Percentiles rank a stretch among this genome's conserved stretches.
These are phyloP conservation scores for Apodemia hepburni DNA, from an alignment of 2,888 invertebrate genomes.

Conservation along the genomic window DNA sequence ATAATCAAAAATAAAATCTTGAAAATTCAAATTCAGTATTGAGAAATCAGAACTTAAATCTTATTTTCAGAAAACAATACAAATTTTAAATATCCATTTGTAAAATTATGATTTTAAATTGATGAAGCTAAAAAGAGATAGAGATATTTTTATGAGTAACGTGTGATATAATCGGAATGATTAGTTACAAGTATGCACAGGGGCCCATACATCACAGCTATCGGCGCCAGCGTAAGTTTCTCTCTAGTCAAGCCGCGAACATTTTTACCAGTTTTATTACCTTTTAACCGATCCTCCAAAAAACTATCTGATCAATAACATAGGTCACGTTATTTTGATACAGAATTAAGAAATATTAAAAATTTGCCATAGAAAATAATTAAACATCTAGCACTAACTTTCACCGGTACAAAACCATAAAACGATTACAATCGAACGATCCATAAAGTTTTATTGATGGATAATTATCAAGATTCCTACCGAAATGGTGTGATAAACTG, in stretches of 20 bases:
- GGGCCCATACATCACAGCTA: conserved; percentile 65
- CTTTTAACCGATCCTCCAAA: conserved; percentile 29
- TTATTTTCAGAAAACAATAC: conserved; percentile 14
- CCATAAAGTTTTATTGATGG: conserved; percentile 56
- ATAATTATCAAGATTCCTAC: conserved; percentile 69
- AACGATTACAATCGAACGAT: conserved; percentile 48
- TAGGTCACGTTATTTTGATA: conserved; percentile 27
- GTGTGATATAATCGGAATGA: conserved; percentile 57
- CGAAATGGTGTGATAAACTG: conserved; percentile 72
- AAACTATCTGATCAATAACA: conserved; percentile 26
- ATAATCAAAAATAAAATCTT: too few species aligned
- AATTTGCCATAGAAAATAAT: conserved; percentile 34
- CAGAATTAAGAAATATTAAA: conserved; percentile 31
- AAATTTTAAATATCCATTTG: neutral
- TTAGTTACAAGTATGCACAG: conserved; percentile 59
- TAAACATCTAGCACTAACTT: conserved; percentile 45
- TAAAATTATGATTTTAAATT: neutral
- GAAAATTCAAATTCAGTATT: too few species aligned
- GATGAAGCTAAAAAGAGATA: conserved; percentile 40
- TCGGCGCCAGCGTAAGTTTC: conserved; percentile 66
- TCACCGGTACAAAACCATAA: conserved; percentile 46
- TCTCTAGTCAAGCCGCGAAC: conserved; percentile 49
- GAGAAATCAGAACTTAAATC: neutral
- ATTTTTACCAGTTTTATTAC: conserved; percentile 38
- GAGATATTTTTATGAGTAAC: conserved; percentile 48